These are phyloP conservation scores for Chelonoidis abingdonii DNA, from an alignment of 2,113 vertebrate genomes.

Conservation along the genomic window DNA sequence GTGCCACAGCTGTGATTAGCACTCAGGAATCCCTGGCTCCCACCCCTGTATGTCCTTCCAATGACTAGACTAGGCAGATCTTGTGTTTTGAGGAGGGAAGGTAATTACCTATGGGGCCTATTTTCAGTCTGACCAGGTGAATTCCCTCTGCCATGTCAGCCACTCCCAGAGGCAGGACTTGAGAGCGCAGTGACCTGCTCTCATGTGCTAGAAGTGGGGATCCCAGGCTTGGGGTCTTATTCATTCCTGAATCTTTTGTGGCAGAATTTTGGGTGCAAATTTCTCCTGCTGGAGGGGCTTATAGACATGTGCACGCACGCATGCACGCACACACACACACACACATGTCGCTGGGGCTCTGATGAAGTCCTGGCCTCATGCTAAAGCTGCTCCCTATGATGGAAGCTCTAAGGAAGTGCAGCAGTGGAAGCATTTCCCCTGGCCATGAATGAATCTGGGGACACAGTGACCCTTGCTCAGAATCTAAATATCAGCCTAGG, in stretches of 20 bases:
- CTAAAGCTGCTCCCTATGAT: background rate
- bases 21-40: background rate
- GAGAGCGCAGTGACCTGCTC: background rate
- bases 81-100: background rate
- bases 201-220: background rate
- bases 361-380: fast-evolving
- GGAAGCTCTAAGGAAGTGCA: background rate
- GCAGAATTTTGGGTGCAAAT: background rate
- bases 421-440: background rate
- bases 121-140: background rate
- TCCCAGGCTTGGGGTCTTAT: background rate
- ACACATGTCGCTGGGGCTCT: background rate
- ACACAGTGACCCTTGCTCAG: background rate
- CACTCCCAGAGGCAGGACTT: background rate
- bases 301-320: fast-evolving
- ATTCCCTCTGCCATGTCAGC: background rate
- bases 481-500: background rate
- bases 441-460: background rate
- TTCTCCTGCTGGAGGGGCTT: background rate
- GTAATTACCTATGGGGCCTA: background rate
- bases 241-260: background rate
- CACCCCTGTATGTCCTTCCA: background rate
- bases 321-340: too few species aligned
- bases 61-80: background rate
- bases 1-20: background rate